Conservation (phyloP, 92 coral and sea anemone genomes). For the Zoanthus sansibaricus region DNA sequence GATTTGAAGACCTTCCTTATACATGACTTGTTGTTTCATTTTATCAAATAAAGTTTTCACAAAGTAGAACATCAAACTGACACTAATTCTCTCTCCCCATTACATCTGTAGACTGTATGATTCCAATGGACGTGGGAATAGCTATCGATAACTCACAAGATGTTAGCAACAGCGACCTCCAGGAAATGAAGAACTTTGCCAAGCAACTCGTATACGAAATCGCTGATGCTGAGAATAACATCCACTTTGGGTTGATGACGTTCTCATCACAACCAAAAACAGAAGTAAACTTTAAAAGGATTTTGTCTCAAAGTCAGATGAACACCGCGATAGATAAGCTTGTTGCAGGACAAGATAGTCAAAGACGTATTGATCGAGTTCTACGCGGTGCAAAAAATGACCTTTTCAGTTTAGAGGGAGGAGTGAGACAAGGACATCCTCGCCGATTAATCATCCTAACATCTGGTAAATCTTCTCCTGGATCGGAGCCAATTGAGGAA, state of each 20-base stretch:
- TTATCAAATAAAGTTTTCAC: background rate
- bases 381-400: slow-evolving; percentile 62
- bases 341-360: slow-evolving; percentile 29
- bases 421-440: slow-evolving; percentile 69
- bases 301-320: slow-evolving; percentile 56
- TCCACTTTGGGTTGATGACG: slow-evolving; percentile 73
- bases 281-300: slow-evolving; percentile 60
- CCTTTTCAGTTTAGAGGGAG: slow-evolving; percentile 65
- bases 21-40: no score
- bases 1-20: no score
- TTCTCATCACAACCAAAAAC: slow-evolving; percentile 67
- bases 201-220: slow-evolving; percentile 62
- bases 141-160: slow-evolving; percentile 69
- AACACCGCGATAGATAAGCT: slow-evolving; percentile 59
- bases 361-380: slow-evolving; percentile 59
- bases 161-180: slow-evolving; percentile 60
- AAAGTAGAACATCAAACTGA: background rate
- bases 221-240: slow-evolving; percentile 76
- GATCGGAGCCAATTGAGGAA: slow-evolving; percentile 48
- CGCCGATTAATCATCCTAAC: slow-evolving; percentile 64
- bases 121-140: slow-evolving; percentile 83
- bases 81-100: background rate
- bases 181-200: slow-evolving; percentile 64
- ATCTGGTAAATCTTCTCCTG: slow-evolving; percentile 67
- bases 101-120: slow-evolving; percentile 60